Conservation (phyloP, 2,888 invertebrate genomes). For the Nomada flava region DNA sequence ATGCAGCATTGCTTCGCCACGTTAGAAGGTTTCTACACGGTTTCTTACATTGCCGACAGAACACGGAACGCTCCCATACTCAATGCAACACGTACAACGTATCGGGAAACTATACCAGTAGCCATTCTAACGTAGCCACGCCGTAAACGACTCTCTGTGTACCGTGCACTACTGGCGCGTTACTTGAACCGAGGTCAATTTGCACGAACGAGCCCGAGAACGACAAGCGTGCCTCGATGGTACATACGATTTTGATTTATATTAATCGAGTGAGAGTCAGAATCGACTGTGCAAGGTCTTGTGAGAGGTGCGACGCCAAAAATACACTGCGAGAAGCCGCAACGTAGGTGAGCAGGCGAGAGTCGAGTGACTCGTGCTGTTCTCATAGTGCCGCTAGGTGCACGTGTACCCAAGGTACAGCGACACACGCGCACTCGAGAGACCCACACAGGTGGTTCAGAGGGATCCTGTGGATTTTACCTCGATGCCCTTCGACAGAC, state of each 20-base stretch:
- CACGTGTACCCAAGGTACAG: conserved; percentile 60
- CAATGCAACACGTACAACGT: background rate
- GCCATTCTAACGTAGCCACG: background rate
- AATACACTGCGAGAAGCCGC: conserved; percentile 56
- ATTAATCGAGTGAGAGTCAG: conserved; percentile 74
- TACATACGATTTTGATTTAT: conserved; percentile 58
- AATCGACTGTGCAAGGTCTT: conserved; percentile 59
- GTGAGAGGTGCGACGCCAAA: conserved; percentile 52
- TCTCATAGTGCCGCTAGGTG: conserved; percentile 44
- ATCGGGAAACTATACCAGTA: background rate
- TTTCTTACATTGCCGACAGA: conserved; percentile 25
- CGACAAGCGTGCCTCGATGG: background rate
- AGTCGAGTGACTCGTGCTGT: conserved; percentile 13
- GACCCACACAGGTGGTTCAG: conserved; percentile 65
- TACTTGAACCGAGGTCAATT: background rate
- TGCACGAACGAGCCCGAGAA: background rate
- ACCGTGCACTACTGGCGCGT: too few relatives aligned
- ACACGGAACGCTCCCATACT: background rate
- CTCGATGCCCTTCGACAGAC: conserved; percentile 49
- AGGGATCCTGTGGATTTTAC: conserved; percentile 44
- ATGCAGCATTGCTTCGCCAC: conserved; percentile 12
- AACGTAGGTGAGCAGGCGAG: conserved; percentile 24
- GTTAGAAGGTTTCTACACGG: conserved; percentile 21
- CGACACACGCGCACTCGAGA: conserved; percentile 43
- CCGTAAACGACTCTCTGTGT: background rate